Conservation (phyloP, 2,888 invertebrate genomes). For the Plusia festucae region DNA sequence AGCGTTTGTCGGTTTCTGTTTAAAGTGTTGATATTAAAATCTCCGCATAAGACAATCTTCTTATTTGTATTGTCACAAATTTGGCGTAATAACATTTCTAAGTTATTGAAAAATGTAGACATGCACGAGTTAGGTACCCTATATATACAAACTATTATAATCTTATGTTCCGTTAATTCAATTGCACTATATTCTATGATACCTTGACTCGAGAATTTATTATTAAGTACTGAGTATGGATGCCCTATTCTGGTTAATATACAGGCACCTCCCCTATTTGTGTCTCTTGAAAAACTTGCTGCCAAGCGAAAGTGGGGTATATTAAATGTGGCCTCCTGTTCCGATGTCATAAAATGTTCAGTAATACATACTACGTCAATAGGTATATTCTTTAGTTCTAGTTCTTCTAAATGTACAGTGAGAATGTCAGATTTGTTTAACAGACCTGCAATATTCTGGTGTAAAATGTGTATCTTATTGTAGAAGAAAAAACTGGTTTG, state of each 20-base stretch:
- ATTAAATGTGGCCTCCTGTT: slow-evolving; percentile 5
- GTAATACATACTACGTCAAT: slow-evolving; percentile 18
- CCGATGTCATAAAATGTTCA: slow-evolving; percentile 16
- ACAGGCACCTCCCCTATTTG: slow-evolving; percentile 13
- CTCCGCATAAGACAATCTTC: slow-evolving; percentile 8
- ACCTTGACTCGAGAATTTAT: not conserved
- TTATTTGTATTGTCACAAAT: slow-evolving; percentile 11
- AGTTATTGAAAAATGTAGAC: slow-evolving; percentile 6
- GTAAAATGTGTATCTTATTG: slow-evolving; percentile 17
- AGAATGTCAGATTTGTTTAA: slow-evolving; percentile 14
- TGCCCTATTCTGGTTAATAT: slow-evolving; percentile 11
- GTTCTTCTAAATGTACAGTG: slow-evolving; percentile 16
- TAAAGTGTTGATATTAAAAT: not conserved
- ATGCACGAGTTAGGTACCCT: slow-evolving; percentile 16
- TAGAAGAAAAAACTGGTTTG: slow-evolving; percentile 23
- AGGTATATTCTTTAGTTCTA: slow-evolving; percentile 12
- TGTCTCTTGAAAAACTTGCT: slow-evolving; percentile 15
- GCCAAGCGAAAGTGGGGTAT: slow-evolving; percentile 15
- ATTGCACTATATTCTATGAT: slow-evolving; percentile 18
- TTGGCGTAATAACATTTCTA: slow-evolving; percentile 5
- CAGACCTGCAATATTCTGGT: slow-evolving; percentile 12
- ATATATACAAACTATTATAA: slow-evolving; percentile 5
- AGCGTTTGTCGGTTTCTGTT: slow-evolving; percentile 17
- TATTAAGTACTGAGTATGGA: not conserved
- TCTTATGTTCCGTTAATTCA: slow-evolving; percentile 14